Evolutionary conservation across 2,113 vertebrate genomes (phyloP), one percentile per base, ranked within the genome.

Genomic region (Passer domesticus): DNA sequence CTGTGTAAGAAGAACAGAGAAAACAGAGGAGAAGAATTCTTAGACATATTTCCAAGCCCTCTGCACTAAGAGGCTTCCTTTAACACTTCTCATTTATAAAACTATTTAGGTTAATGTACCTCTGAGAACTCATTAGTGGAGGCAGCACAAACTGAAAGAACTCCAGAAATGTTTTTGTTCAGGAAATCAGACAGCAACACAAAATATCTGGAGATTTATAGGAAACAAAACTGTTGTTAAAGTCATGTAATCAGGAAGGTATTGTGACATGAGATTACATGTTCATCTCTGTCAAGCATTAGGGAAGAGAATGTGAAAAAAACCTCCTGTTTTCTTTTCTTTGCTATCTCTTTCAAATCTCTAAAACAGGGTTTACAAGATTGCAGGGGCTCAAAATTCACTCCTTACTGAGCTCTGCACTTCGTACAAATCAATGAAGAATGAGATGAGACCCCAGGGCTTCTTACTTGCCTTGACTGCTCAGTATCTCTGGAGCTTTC

Each of bases 51-150:
- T 21, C 15, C 9, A 69, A 86, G 20, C 4, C 17, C 21, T 62
- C 25, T 77, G 41, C 30, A 39, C 44, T 81, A 2, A 52, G 19
- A 91, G 14, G 21, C 6, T 16, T 73, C 60, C 39, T 87, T 70
- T 84, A 91, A 89, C 19, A 49, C 8, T 11, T 68, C 43, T 79
- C 27, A 6, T 75, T 75, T 83, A 86, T 76, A 86, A 94, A 96
- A 17, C 31, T 89, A 23, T 91, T 94, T 89, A 84, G 49, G 69
- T 91, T 96, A 83, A 87, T 90, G 50, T 81, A 74, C 92, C 86
- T 83, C 66, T 39, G 84, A 94, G 87, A 94, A 73, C n/a, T 92
- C 85, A 88, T 95, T 90, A 92, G 52, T 43, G 53, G 41, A 93
- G 50, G 53, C 52, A 77, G 24, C 64, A 73, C 15, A 67, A 69